Base-by-base conservation (phyloP, 2,797 vertebrate species). In the Onychomys leucogaster region DNA sequence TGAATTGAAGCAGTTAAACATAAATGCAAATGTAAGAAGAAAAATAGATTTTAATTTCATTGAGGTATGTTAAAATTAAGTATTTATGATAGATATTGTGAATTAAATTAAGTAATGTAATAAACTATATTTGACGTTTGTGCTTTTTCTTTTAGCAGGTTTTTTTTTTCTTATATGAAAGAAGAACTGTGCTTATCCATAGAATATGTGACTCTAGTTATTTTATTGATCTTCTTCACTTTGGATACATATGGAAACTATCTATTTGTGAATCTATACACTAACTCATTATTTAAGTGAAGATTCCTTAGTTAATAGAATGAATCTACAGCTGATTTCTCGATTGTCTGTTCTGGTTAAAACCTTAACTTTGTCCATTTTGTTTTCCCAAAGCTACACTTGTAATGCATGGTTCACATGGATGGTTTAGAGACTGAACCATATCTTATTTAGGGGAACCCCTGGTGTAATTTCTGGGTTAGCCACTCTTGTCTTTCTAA, bases 21-120 rank as follows among this genome's bases (percentile, higher is more conserved):
- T 73, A 46, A 67, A 90, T 76, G 23, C 93, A 97, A 73, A 69
- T 43, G 10, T 90, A 41, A 81, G 52, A 57, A 92, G 49, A 69
- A 25, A 90, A 86, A 37, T 37, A 52, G 16, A n/a, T 86, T 4
- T 76, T 7, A 73, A 59, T 67, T 78, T 94, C 93, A 12, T 57
- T 77, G 82, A 41, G 9, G 6, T 23, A 73, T 94, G 78, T 27
- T 81, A 32, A 59, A 81, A 46, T 91, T 32, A 65, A 59, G 17
- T 77, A 27, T 23, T 46, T 86, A 55, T 82, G 52, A 61, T 93
- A 13, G 10, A 55, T 86, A 73, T 52, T 82, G 11, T 93, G 32
- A 52, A 88, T 84, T 25, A 63, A 89, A 52, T 82, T 92, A 89
- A 71, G 8, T 86, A 52, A 90, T 49, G 8, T 9, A 91, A 90